Conservation (phyloP, 1,140 invertebrate species). For the Stegodyphus dumicola region DNA sequence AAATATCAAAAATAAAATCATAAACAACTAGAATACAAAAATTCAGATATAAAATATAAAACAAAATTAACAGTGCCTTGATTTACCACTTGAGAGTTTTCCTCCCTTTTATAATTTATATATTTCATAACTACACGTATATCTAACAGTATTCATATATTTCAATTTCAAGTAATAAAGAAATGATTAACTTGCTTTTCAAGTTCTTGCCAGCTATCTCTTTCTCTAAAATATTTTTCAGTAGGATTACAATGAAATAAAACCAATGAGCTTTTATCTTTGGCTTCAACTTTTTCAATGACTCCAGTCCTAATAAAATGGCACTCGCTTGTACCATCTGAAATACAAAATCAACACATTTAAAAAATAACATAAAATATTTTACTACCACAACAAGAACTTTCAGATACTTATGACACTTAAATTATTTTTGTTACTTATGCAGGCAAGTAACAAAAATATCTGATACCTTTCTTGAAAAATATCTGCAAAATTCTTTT, state of each 20-base stretch:
- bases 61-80: too few species aligned
- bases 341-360: background rate
- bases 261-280: constrained; percentile 25
- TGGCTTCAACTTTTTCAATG: constrained; percentile 18
- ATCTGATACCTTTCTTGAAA: background rate
- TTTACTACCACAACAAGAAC: background rate
- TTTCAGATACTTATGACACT: background rate
- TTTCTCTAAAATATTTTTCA: constrained; percentile 48
- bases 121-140: too few species aligned
- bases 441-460: background rate
- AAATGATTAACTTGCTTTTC: constrained; percentile 32
- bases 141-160: too few species aligned
- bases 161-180: too few species aligned
- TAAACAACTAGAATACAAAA: too few species aligned
- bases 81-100: too few species aligned
- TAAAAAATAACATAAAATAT: background rate
- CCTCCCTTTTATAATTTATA: too few species aligned
- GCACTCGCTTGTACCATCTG: constrained; percentile 19
- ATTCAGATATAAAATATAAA: too few species aligned
- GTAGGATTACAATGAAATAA: background rate
- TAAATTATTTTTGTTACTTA: background rate
- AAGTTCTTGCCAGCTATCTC: constrained; percentile 52
- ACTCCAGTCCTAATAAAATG: constrained; percentile 48
- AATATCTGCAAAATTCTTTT: too few species aligned
- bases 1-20: too few species aligned